A percentile compares a stretch with the other conserved stretches of the same genome.
phyloP scores from a whole-genome alignment of 1,140 invertebrate species.

The Anoplolepis gracilipes region DNA sequence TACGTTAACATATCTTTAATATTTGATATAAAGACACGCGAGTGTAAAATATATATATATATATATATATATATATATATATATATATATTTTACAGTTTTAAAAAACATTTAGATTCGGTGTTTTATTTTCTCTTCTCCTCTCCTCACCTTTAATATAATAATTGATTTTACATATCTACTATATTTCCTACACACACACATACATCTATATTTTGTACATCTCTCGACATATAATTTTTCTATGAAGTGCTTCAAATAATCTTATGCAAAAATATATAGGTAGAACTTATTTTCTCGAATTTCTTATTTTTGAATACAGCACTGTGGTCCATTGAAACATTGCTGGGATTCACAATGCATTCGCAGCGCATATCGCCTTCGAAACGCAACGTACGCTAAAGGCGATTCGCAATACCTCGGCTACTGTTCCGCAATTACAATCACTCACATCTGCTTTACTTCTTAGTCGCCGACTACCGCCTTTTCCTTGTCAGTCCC shows the following conservation, averaged over 20 bases:
- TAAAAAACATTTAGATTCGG: neutral
- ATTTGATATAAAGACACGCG: neutral
- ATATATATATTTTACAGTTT: neutral
- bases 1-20: neutral
- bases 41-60: too few relatives aligned
- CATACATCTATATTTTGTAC: too few relatives aligned
- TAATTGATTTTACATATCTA: neutral
- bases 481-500: conserved; percentile 8
- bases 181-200: too few relatives aligned
- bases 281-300: neutral
- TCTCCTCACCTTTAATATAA: too few relatives aligned
- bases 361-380: neutral
- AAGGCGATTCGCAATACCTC: conserved; percentile 53
- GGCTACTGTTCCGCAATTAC: conserved; percentile 82
- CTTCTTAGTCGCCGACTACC: neutral
- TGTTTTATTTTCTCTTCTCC: too few relatives aligned
- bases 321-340: neutral
- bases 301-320: neutral
- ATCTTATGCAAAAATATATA: neutral
- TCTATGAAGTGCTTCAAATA: neutral
- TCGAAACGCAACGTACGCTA: conserved; percentile 18
- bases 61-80: too few relatives aligned
- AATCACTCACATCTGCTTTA: conserved; percentile 77
- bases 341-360: neutral
- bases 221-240: too few relatives aligned